These are phyloP conservation scores for Sander lucioperca DNA, from an alignment of 2,113 vertebrate genomes.

Conservation along the genomic window DNA sequence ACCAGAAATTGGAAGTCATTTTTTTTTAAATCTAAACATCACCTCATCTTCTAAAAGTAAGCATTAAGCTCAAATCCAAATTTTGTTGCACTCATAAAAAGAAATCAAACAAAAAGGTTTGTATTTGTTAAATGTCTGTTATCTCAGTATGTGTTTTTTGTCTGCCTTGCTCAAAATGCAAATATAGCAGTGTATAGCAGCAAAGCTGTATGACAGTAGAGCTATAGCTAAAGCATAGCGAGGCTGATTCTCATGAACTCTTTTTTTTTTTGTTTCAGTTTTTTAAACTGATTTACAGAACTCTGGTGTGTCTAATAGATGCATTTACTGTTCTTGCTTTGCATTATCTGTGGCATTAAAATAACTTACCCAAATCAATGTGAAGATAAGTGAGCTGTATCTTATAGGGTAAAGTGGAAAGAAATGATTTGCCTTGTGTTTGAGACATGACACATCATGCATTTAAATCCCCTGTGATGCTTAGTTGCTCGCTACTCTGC, in stretches of 20 bases:
- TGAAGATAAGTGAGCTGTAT: not conserved
- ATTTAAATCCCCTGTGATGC: constrained; percentile 8
- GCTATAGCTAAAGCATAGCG: not conserved
- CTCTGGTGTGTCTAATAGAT: no score
- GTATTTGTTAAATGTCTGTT: not conserved
- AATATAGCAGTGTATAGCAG: not conserved
- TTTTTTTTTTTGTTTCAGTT: not conserved
- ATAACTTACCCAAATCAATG: not conserved
- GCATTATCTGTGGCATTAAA: not conserved
- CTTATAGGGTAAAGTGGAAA: not conserved
- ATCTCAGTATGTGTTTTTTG: not conserved
- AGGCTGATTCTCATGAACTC: not conserved
- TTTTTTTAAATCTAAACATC: not conserved
- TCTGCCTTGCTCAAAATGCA: not conserved
- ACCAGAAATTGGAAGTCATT: not conserved
- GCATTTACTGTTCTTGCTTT: not conserved
- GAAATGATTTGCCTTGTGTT: constrained; percentile 13
- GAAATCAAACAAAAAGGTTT: not conserved
- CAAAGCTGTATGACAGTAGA: not conserved
- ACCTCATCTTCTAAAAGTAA: not conserved
- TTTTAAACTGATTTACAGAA: not conserved
- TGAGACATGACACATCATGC: not conserved
- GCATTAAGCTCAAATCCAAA: not conserved
- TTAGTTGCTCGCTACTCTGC: constrained; percentile 11
- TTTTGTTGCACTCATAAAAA: no score